phyloP scores from a whole-genome alignment of 1,140 invertebrate genomes.

The Atopsyche davidsoni region DNA sequence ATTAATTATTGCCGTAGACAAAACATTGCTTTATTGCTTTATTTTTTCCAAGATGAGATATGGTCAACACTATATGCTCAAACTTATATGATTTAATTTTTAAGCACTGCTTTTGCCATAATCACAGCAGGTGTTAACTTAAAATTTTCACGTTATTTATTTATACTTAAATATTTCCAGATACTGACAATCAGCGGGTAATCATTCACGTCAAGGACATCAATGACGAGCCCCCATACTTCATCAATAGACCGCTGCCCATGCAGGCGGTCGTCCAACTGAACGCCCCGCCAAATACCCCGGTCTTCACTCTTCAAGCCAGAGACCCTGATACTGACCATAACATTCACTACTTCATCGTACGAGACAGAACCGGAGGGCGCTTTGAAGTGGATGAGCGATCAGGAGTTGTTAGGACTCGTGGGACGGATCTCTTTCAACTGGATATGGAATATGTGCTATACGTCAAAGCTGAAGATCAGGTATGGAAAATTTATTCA shows the following conservation, averaged over 20 bases:
- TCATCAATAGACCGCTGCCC: conserved; percentile 90
- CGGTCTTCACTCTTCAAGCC: conserved; percentile 94
- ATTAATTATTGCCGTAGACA: no score
- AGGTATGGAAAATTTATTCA: conserved; percentile 39
- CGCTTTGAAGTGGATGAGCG: conserved; percentile 85
- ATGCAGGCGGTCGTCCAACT: conserved; percentile 94
- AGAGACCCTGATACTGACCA: conserved; percentile 90
- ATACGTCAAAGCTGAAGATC: conserved; percentile 93
- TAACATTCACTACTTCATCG: conserved; percentile 93
- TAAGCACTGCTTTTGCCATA: no score
- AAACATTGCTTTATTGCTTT: no score
- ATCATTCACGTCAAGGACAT: conserved; percentile 93
- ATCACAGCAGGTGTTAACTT: no score
- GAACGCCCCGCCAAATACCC: conserved; percentile 89
- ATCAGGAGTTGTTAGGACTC: conserved; percentile 87
- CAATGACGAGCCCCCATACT: conserved; percentile 93
- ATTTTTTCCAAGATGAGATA: no score
- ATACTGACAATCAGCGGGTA: conserved; percentile 89
- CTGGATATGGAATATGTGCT: conserved; percentile 94
- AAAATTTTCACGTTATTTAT: conserved; percentile 1
- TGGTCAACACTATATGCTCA: no score
- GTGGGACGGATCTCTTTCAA: conserved; percentile 86
- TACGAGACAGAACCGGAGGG: conserved; percentile 75
- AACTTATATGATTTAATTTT: no score
- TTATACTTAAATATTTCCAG: conserved; percentile 50